Percentiles rank a stretch among this genome's conserved stretches.
Evolutionary conservation across 2,797 vertebrate species (phyloP).

Genomic region (Eurystomus glaucurus): DNA sequence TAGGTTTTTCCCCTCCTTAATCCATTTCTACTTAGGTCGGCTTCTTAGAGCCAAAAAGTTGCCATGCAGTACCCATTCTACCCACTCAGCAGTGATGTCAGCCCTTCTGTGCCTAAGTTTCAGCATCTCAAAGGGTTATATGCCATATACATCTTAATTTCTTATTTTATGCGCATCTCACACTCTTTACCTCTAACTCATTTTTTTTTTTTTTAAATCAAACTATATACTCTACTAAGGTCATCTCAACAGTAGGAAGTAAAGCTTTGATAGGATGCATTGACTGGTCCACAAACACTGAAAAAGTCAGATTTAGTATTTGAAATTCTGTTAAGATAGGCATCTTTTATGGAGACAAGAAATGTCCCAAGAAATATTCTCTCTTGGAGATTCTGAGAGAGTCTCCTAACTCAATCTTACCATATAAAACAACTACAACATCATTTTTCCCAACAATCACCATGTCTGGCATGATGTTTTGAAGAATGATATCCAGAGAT

Average conservation of each 20-base stretch:
- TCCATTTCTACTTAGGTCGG: not conserved
- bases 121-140: not conserved
- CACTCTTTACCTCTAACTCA: not conserved
- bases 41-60: not conserved
- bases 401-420: not conserved
- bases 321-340: not conserved
- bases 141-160: not conserved
- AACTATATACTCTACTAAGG: not conserved
- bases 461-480: not conserved
- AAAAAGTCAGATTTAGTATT: not conserved
- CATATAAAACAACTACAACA: not conserved
- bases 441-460: not conserved
- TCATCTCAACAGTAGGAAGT: not conserved
- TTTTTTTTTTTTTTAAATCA: not conserved
- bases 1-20: rapidly evolving
- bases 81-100: not conserved
- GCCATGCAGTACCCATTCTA: not conserved
- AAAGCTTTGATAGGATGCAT: not conserved
- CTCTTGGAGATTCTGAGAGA: not conserved
- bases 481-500: not conserved
- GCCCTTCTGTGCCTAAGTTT: not conserved
- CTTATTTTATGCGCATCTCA: not conserved
- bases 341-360: not conserved
- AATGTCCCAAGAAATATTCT: not conserved
- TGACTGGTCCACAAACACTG: not conserved